Base-by-base conservation (phyloP, 1,140 invertebrate species). In the Phortica variegata region DNA sequence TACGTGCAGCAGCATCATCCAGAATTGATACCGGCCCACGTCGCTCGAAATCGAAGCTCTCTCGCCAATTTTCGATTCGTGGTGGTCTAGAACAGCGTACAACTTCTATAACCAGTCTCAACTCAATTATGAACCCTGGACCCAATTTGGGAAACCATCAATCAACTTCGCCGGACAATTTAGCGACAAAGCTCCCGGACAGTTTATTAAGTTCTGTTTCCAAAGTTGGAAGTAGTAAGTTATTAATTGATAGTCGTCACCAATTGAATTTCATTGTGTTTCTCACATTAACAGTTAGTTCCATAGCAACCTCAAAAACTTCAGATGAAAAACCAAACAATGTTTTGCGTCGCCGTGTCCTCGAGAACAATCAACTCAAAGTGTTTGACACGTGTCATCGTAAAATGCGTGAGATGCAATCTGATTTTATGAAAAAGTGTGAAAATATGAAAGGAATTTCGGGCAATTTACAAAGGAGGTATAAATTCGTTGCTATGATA, bases 401-500 rank as follows among this genome's bases (percentile, higher is more conserved):
- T n/a, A 56, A 53, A 10, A n/a, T 68, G 12, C 32, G 52, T 29
- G 10, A 43, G 1, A 3, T 49, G 13, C 65, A 73, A 36, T 44
- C 58, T 2, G 39, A 47, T 4, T 69, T 72, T 5, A 40, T 68
- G 38, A 8, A 44, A 8, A 53, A 56, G 12, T 38, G 6, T 7
- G 2, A 9, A 43, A 17, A 50, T 9, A 4, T 6, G 9, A 0
- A 4, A 33, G 13, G 45, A 31, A 26, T 16, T 23, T 10, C n/a
- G n/a, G 8, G 8, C 2, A 33, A 13, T 13, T 42, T 15, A 7
- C 18, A 26, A 0, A n/a, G 32, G 1, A 5, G 31, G 10, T 73
- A 43, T 40, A 66, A 63, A 48, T 52, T 73, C 17, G 40, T 73
- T 6, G 39, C 57, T 2, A 5, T 65, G 17, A 26, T 45, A 0